Conservation (phyloP, 1,140 invertebrate genomes). For the Eumaeus atala region DNA sequence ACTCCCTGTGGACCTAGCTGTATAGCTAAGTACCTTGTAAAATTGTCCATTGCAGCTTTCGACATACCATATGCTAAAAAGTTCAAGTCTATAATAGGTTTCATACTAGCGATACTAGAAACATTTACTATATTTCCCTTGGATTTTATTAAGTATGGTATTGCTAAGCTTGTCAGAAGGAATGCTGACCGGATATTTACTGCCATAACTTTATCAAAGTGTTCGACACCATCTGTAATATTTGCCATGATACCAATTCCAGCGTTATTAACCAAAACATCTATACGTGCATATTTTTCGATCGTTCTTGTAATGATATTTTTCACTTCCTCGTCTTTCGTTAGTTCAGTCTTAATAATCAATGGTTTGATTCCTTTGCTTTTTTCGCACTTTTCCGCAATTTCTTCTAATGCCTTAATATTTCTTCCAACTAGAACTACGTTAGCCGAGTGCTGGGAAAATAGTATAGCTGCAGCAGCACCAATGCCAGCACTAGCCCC, state of each 20-base stretch:
- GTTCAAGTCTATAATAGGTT: conserved; percentile 24
- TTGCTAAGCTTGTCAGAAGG: conserved; percentile 33
- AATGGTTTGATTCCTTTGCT: conserved; percentile 27
- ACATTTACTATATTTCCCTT: conserved; percentile 39
- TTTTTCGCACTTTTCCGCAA: conserved; percentile 30
- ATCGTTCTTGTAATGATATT: conserved; percentile 27
- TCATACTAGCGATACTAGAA: conserved; percentile 29
- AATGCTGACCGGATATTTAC: conserved; percentile 31
- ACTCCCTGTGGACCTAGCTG: conserved; percentile 27
- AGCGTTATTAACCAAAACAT: conserved; percentile 38
- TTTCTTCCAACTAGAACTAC: conserved; percentile 37
- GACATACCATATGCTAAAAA: conserved; percentile 29
- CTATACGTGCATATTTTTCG: conserved; percentile 31
- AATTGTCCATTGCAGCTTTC: conserved; percentile 29
- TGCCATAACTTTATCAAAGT: conserved; percentile 30
- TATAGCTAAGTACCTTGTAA: conserved; percentile 26
- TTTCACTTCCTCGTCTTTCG: conserved; percentile 30
- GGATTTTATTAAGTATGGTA: conserved; percentile 29
- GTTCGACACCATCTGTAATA: conserved; percentile 28
- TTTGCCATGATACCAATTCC: conserved; percentile 25
- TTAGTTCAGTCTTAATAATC: conserved; percentile 28
- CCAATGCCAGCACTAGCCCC: conserved; percentile 35
- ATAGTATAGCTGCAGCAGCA: conserved; percentile 25
- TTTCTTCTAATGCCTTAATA: conserved; percentile 22
- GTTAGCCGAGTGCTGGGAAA: conserved; percentile 33